Evolutionary conservation across 1,140 invertebrate genomes (phyloP).

Genomic region (Oncopodura yosiiana): DNA sequence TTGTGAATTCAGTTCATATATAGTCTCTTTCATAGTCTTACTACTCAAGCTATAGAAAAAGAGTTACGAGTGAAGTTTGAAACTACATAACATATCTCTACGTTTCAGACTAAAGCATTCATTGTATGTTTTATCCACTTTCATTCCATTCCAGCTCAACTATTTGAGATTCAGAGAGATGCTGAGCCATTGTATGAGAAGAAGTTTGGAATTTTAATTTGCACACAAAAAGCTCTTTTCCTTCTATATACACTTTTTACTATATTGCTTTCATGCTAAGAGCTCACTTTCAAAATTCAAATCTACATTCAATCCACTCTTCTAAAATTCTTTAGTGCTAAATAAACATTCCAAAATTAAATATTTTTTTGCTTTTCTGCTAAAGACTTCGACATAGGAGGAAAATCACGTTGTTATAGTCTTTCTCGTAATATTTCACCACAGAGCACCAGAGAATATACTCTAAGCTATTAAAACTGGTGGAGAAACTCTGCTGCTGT

Average conservation of each 20-base stretch:
- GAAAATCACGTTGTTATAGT: too few species aligned
- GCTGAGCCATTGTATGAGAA: slow-evolving; percentile 5
- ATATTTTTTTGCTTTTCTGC: background rate
- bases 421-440: background rate
- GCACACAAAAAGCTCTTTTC: slow-evolving; percentile 6
- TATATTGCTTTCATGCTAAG: background rate
- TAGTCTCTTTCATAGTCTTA: too few species aligned
- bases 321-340: background rate
- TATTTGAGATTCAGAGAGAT: slow-evolving; percentile 16
- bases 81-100: too few species aligned
- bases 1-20: too few species aligned
- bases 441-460: too few species aligned
- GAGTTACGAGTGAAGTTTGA: too few species aligned
- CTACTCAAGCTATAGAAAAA: too few species aligned
- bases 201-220: slow-evolving; percentile 26
- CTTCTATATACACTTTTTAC: slow-evolving; percentile 3
- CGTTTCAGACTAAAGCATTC: too few species aligned
- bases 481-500: too few species aligned
- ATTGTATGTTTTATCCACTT: too few species aligned
- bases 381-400: too few species aligned
- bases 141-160: slow-evolving; percentile 5
- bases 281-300: background rate
- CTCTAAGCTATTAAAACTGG: background rate
- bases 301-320: background rate
- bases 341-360: background rate